Percentiles rank a stretch among this genome's conserved stretches.
Conservation (phyloP, 2,888 invertebrate genomes). For the Zonitis immaculata region DNA sequence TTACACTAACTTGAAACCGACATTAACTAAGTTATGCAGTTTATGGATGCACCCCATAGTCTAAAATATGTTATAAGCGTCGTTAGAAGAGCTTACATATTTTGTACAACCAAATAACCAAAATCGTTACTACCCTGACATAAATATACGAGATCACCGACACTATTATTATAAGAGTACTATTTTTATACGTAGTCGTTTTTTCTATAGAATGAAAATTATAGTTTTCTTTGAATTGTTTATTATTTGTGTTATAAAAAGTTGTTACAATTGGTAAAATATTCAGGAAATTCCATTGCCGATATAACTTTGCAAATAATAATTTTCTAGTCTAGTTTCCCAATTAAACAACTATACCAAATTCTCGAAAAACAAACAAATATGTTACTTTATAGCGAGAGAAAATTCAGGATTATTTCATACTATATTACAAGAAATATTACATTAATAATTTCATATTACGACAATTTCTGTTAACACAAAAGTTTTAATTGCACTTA, state of each 20-base stretch:
- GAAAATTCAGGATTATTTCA: background rate
- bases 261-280: no score
- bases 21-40: no score
- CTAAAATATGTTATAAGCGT: background rate
- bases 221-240: no score
- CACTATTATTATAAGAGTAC: background rate
- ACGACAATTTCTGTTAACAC: background rate
- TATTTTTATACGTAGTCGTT: no score
- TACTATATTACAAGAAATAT: background rate
- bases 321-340: no score
- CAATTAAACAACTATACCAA: background rate
- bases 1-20: no score
- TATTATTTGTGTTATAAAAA: no score
- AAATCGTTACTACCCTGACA: constrained; percentile 1
- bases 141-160: background rate
- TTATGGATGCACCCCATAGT: no score
- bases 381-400: background rate
- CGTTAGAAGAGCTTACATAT: background rate
- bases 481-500: background rate
- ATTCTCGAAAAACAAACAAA: background rate
- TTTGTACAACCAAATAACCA: constrained; percentile 1
- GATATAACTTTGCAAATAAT: no score
- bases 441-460: background rate
- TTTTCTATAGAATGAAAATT: no score
- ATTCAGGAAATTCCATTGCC: no score